Base-by-base conservation (phyloP, 2,888 invertebrate genomes). In the Magallana nippona region DNA sequence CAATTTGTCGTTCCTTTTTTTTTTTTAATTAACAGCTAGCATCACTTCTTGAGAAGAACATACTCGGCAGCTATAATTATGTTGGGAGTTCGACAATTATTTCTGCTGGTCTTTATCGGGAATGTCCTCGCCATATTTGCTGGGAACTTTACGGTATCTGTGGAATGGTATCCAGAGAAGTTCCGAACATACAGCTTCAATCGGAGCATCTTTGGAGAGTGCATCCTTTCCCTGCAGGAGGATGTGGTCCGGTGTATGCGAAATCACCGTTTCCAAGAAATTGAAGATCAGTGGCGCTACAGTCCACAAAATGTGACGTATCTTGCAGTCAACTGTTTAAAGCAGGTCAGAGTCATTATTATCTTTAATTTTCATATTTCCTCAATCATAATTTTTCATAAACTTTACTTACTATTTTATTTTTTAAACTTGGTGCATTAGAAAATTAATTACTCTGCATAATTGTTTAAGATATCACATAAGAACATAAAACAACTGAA, bases 231-330 rank as follows among this genome's bases (percentile, higher is more conserved):
- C 11, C 32, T 57, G 11, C n/a, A 56, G 11, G 44, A 79, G 19
- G 79, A 83, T 19, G 19, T 77, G 17, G 60, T 83, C 3, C 83
- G 82, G 44, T 86, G 85, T 55, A 86, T 86, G 85, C 55, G 58
- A 15, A 82, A 82, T 71, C 78, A 79, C 13, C 60, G 19, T 3
- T 86, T 82, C 82, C 71, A 86, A 62, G 19, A 58, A n/a, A 77
- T 86, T 19, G 56, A 27, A 17, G 71, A 71, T 17, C n/a, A 60
- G 2, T 86, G 85, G 85, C 71, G 81, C 10, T 86, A 84, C 44
- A 17, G 78, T 1, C 82, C 85, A 13, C n/a, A 58, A 10, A 27
- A 56, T n/a, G 62, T 86, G 3, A 10, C 71, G 5, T 86, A 86
- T 27, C 17, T 86, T 11, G 82, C 85, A 11, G 82, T 86, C 10